phyloP scores from a whole-genome alignment of 2,113 vertebrate species.

The Channa maculata region DNA sequence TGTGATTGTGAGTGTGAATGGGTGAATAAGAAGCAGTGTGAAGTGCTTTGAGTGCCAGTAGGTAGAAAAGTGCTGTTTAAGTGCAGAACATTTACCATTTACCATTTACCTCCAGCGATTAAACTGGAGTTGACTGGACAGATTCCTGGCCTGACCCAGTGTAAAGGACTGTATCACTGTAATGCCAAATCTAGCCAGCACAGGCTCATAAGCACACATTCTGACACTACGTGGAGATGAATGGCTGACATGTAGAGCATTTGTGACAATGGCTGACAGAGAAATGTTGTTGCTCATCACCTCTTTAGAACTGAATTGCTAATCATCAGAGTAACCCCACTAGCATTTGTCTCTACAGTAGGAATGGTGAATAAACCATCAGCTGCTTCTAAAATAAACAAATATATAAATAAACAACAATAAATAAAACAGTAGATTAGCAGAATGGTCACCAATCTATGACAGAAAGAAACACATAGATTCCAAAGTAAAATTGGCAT shows the following conservation, averaged over 20 bases:
- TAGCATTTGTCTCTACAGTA: neutral
- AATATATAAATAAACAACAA: too few species aligned
- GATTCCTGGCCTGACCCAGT: neutral
- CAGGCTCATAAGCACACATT: neutral
- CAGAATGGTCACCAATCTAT: neutral
- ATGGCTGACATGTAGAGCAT: neutral
- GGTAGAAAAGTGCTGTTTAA: too few species aligned
- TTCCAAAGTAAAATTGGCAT: neutral
- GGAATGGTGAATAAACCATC: too few species aligned
- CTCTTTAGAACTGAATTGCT: slow-evolving; percentile 1
- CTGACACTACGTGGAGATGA: slow-evolving; percentile 17
- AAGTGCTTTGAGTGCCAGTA: too few species aligned
- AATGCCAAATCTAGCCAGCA: slow-evolving; percentile 34
- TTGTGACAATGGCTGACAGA: slow-evolving; percentile 11
- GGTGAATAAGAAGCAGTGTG: too few species aligned
- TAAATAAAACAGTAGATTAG: too few species aligned
- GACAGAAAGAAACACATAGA: neutral
- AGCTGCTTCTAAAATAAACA: too few species aligned
- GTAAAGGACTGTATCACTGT: neutral
- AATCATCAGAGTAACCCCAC: slow-evolving; percentile 14
- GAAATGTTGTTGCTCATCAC: slow-evolving; percentile 19
- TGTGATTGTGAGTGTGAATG: too few species aligned
- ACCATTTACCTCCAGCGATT: neutral
- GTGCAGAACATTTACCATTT: too few species aligned
- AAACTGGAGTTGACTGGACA: slow-evolving; percentile 8